Conservation (phyloP, 2,113 vertebrate genomes). For the Balaeniceps rex region DNA sequence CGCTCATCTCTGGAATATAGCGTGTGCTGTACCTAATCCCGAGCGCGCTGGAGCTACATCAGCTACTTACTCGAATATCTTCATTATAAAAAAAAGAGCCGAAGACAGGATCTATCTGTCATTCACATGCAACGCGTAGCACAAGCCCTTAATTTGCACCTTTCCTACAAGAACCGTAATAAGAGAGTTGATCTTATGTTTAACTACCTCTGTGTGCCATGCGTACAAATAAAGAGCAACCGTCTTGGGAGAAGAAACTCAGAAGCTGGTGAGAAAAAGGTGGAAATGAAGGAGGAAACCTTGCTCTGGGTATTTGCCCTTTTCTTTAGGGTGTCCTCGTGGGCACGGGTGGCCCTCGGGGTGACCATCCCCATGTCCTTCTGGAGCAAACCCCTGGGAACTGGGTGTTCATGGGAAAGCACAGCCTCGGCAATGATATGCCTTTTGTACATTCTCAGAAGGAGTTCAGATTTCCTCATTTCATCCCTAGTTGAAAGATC, state of each 20-base stretch:
- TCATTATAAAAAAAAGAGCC: background rate
- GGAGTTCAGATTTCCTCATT: background rate
- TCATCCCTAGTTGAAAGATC: constrained; percentile 22
- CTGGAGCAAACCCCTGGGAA: background rate
- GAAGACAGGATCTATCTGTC: background rate
- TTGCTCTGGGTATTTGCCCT: background rate
- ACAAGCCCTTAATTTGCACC: background rate
- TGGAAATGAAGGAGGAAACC: background rate
- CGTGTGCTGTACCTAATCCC: background rate
- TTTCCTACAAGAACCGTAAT: background rate
- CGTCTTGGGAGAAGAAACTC: background rate
- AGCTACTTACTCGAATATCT: background rate
- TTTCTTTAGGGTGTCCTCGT: background rate
- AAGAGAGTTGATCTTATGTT: background rate
- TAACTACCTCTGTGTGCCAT: background rate
- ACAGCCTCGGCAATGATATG: background rate
- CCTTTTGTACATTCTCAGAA: background rate
- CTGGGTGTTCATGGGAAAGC: background rate
- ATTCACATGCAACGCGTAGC: background rate
- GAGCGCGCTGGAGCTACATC: background rate
- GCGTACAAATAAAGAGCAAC: background rate
- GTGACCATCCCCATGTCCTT: background rate
- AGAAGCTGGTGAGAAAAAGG: background rate
- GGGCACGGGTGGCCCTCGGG: accelerated
- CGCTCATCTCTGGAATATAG: background rate